phyloP scores from a whole-genome alignment of 2,888 invertebrate genomes.

The Malacosoma neustria region DNA sequence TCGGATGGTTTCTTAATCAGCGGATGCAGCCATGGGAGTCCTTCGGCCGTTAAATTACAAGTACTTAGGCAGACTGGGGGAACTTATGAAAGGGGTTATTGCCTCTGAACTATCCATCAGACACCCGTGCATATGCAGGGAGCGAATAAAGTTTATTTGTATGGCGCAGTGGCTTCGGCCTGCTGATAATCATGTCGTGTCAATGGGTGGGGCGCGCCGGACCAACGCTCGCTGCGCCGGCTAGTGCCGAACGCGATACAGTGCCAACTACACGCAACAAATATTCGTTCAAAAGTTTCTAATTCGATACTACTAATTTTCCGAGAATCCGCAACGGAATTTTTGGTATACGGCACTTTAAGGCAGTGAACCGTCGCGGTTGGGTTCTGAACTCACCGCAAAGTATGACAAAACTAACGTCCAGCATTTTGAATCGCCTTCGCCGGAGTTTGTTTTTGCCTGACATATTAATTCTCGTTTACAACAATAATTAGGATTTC shows the following conservation, averaged over 20 bases:
- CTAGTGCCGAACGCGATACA: constrained; percentile 50
- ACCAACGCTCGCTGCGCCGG: constrained; percentile 26
- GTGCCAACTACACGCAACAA: constrained; percentile 32
- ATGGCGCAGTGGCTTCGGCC: constrained; percentile 44
- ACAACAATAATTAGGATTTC: constrained; percentile 54
- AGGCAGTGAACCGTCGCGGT: background rate
- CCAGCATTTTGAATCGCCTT: constrained; percentile 54
- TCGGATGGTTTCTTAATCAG: background rate
- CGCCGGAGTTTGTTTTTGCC: constrained; percentile 52
- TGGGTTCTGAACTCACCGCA: constrained; percentile 15
- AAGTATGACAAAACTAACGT: constrained; percentile 63
- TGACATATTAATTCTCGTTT: constrained; percentile 63
- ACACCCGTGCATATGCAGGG: constrained; percentile 53
- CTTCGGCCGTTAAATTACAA: constrained; percentile 66
- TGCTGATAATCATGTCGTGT: constrained; percentile 60
- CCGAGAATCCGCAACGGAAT: constrained; percentile 8
- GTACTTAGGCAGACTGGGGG: constrained; percentile 52
- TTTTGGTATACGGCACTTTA: constrained; percentile 6
- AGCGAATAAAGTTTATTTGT: constrained; percentile 73
- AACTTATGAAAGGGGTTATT: constrained; percentile 67
- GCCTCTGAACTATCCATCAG: constrained; percentile 59
- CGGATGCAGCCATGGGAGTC: constrained; percentile 44
- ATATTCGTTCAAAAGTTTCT: constrained; percentile 21
- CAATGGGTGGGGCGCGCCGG: constrained; percentile 59
- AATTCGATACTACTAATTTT: constrained; percentile 18